Evolutionary conservation across 2,888 invertebrate species (phyloP).

Genomic region (Agrochola macilenta): DNA sequence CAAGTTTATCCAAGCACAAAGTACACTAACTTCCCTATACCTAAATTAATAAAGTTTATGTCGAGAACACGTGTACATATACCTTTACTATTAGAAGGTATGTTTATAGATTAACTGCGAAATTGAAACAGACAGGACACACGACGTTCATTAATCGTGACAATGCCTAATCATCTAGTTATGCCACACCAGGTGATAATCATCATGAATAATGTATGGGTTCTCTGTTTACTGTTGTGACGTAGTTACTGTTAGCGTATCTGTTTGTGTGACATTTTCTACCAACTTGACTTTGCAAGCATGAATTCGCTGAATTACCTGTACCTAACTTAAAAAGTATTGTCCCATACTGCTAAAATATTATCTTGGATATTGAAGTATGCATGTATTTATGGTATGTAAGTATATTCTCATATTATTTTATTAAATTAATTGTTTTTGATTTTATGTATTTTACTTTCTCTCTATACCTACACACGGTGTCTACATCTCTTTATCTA

Average conservation of each 20-base stretch:
- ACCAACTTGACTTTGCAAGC: not conserved
- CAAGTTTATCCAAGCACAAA: constrained; percentile 14
- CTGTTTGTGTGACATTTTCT: not conserved
- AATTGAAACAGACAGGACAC: constrained; percentile 34
- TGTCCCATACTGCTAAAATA: not conserved
- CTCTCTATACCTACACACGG: no score
- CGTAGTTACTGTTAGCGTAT: not conserved
- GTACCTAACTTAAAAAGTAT: not conserved
- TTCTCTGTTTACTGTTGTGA: constrained; percentile 1
- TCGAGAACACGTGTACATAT: not conserved
- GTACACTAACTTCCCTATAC: constrained; percentile 22
- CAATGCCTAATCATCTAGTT: constrained; percentile 44
- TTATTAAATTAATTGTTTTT: no score
- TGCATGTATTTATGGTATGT: no score
- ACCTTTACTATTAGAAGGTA: not conserved
- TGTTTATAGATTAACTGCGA: not conserved
- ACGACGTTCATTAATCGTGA: constrained; percentile 34
- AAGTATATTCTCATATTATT: no score
- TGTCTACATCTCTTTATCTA: no score
- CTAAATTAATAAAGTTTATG: constrained; percentile 49
- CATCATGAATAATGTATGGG: constrained; percentile 30
- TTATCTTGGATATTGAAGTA: not conserved
- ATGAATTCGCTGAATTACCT: not conserved
- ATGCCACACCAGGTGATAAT: constrained; percentile 18
- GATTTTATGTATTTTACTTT: no score